phyloP scores from a whole-genome alignment of 2,888 invertebrate species.

The Cosmorhoe ocellata region DNA sequence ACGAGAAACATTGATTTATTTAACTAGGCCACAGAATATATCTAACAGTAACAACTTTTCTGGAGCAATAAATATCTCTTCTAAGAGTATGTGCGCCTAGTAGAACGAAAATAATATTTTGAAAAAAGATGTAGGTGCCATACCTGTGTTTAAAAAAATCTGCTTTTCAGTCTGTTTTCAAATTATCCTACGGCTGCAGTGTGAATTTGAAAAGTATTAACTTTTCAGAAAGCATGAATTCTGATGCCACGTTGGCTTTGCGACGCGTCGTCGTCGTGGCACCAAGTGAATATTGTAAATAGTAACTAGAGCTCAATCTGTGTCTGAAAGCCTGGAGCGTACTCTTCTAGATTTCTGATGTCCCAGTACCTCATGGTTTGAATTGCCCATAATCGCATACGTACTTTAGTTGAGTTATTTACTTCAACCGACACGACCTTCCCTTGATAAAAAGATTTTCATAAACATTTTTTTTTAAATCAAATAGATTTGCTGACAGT shows the following conservation, averaged over 20 bases:
- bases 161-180: too few relatives aligned
- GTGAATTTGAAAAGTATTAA: too few relatives aligned
- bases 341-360: conserved; percentile 9
- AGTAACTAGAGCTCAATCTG: conserved; percentile 1
- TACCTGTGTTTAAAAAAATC: background rate
- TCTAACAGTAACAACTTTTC: background rate
- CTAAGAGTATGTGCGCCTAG: conserved; percentile 1
- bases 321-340: background rate
- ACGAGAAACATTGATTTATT: conserved; percentile 3
- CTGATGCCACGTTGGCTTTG: too few relatives aligned
- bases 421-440: background rate
- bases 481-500: too few relatives aligned
- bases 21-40: background rate
- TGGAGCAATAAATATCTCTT: background rate
- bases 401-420: background rate
- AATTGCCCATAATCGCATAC: conserved; percentile 2
- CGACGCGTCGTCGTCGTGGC: too few relatives aligned
- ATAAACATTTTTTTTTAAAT: too few relatives aligned
- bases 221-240: too few relatives aligned
- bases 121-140: background rate
- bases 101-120: background rate
- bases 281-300: too few relatives aligned
- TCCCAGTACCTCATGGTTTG: conserved; percentile 10
- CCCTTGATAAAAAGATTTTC: too few relatives aligned
- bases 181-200: too few relatives aligned